Evolutionary conservation across 2,888 invertebrate species (phyloP).

Genomic region (Acanthococcus lagerstroemiae): DNA sequence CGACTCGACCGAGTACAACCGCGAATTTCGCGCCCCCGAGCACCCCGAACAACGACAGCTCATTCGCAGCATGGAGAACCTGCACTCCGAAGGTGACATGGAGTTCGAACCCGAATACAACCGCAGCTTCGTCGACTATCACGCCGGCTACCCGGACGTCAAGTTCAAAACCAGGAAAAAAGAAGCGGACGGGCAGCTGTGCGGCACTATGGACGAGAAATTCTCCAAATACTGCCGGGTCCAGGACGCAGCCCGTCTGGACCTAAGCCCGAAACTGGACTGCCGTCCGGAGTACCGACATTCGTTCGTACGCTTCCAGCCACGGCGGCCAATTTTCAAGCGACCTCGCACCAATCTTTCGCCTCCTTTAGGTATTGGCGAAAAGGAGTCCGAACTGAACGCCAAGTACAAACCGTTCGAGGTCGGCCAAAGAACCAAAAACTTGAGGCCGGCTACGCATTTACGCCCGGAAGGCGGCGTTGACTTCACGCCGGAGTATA

Average conservation of each 20-base stretch:
- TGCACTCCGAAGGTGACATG: conserved; percentile 16
- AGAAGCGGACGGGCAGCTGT: neutral
- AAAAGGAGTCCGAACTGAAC: conserved; percentile 20
- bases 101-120: conserved; percentile 13
- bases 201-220: neutral
- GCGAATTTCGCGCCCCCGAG: neutral
- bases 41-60: conserved; percentile 3
- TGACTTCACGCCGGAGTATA: conserved; percentile 1
- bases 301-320: conserved; percentile 7
- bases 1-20: conserved; percentile 9
- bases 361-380: conserved; percentile 1
- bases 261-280: neutral
- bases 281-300: conserved; percentile 14
- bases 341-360: conserved; percentile 9
- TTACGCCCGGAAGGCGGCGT: neutral
- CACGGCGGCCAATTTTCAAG: conserved; percentile 1
- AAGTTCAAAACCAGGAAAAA: neutral
- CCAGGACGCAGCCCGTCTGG: neutral
- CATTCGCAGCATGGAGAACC: conserved; percentile 18
- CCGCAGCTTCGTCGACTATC: conserved; percentile 1
- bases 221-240: neutral
- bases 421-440: neutral
- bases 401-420: neutral
- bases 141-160: neutral
- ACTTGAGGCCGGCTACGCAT: neutral